Conservation (phyloP, 2,888 invertebrate species). For the Melanostoma scalare region DNA sequence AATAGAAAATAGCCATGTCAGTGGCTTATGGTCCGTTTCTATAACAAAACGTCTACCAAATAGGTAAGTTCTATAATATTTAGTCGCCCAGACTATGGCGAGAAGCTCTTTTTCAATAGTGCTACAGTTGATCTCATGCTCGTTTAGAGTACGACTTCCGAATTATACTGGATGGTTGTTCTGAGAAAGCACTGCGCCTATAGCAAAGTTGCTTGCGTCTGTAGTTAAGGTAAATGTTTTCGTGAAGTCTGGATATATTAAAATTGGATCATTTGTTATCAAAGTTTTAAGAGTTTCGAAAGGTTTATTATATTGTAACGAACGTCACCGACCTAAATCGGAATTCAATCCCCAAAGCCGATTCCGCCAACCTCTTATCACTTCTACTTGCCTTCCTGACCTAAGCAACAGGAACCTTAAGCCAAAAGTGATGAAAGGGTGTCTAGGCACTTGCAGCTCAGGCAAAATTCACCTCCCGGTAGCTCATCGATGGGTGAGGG, state of each 20-base stretch:
- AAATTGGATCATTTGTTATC: slow-evolving; percentile 48
- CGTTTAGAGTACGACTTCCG: slow-evolving; percentile 74
- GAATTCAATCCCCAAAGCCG: too few species aligned
- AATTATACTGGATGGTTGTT: slow-evolving; percentile 75
- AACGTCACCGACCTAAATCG: too few species aligned
- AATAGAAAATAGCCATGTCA: slow-evolving; percentile 73
- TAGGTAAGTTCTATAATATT: slow-evolving; percentile 76
- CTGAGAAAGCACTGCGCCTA: slow-evolving; percentile 75
- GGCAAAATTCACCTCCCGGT: too few species aligned
- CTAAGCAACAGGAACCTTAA: too few species aligned
- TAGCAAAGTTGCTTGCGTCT: slow-evolving; percentile 75
- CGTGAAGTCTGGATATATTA: slow-evolving; percentile 55
- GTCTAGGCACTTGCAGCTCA: too few species aligned
- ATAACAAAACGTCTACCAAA: slow-evolving; percentile 75
- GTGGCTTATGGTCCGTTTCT: slow-evolving; percentile 76
- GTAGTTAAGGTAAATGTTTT: slow-evolving; percentile 76
- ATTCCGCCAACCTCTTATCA: too few species aligned
- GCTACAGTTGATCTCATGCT: slow-evolving; percentile 74
- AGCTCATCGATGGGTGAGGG: too few species aligned
- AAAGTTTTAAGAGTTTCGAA: slow-evolving; percentile 63
- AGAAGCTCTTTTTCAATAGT: slow-evolving; percentile 75
- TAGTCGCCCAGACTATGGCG: slow-evolving; percentile 74
- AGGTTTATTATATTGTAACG: slow-evolving; percentile 32
- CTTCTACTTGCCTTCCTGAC: too few species aligned
- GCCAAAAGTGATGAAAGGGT: too few species aligned